A percentile compares a stretch with the other conserved stretches of the same genome.
These are phyloP conservation scores for Myotis davidii DNA, from an alignment of 2,113 vertebrate genomes.

Conservation along the genomic window DNA sequence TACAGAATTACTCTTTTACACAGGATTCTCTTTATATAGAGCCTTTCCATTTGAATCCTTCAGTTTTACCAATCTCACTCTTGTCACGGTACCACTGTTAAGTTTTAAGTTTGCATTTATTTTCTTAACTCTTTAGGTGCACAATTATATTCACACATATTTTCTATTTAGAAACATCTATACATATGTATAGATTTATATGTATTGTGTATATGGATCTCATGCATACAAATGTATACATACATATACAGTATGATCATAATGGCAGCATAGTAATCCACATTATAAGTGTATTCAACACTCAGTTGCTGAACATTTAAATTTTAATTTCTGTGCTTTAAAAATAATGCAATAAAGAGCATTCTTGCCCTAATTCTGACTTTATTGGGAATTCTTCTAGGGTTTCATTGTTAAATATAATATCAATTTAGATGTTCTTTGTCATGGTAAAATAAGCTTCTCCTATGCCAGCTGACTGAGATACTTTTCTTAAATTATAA, in stretches of 20 bases:
- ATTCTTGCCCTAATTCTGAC: neutral
- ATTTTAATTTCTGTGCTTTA: conserved; percentile 16
- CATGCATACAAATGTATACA: neutral
- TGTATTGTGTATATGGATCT: neutral
- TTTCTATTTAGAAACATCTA: neutral
- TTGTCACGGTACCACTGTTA: conserved; percentile 12
- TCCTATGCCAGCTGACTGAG: neutral
- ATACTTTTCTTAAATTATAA: conserved; percentile 33
- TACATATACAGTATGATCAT: neutral
- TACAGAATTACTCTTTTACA: conserved; percentile 13
- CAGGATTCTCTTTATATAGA: neutral
- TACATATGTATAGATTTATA: neutral
- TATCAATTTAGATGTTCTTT: conserved; percentile 31
- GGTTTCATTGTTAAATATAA: conserved; percentile 22
- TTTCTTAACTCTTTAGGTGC: conserved; percentile 6
- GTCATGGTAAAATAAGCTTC: neutral
- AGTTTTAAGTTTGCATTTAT: neutral
- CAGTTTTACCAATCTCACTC: neutral
- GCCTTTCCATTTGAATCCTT: neutral
- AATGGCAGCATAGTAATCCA: neutral
- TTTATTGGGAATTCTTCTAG: neutral
- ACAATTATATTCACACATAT: neutral
- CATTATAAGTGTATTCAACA: conserved; percentile 11
- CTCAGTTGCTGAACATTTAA: neutral
- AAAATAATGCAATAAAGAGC: neutral